Base-by-base conservation (phyloP, 2,888 invertebrate genomes). In the Sisyra nigra region DNA sequence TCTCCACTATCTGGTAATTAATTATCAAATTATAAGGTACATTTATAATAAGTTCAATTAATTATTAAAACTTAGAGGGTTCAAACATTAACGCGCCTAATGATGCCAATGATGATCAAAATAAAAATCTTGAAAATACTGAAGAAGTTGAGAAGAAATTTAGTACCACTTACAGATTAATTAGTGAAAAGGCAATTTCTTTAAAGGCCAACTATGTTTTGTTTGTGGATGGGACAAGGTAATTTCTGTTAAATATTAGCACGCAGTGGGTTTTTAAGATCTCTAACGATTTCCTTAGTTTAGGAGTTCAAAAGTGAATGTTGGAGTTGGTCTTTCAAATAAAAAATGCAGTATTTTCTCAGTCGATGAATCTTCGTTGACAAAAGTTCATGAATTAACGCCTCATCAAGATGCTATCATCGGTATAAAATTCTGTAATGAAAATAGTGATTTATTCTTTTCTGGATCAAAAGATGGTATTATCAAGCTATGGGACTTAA, bases 401-500 rank as follows among this genome's bases (percentile, higher is more conserved):
- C 63, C 68, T 1, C 69, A 71, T 52, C 50, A 57, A 33, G 63
- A 68, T 37, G 53, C 60, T 2, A 57, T 76, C 6, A 64, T 71
- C 1, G 75, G 73, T 41, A 61, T 76, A 7, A 72, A 70, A 48
- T 78, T 75, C 54, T 69, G 70, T 52, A 66, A 67, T 1, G 62
- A 59, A 13, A 70, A 75, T 41, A 68, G 67, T 41, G 61, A 74
- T 54, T 58, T 76, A 36, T 50, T 80, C 15, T 80, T 74, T 53
- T 70, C 71, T 1, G 66, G 70, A 0, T 71, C 71, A 1, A 59
- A 61, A 35, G 70, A 76, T 55, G 76, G 77, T 1, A 49, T 57
- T 15, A 61, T 80, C 24, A 72, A 68, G 51, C 54, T 75, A 41
- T 80, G 75, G 71, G 81, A 82, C 56, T 62, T 74, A 2, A 61